phyloP scores from a whole-genome alignment of 1,140 invertebrate species.

The Pseudomyrmex concolor region DNA sequence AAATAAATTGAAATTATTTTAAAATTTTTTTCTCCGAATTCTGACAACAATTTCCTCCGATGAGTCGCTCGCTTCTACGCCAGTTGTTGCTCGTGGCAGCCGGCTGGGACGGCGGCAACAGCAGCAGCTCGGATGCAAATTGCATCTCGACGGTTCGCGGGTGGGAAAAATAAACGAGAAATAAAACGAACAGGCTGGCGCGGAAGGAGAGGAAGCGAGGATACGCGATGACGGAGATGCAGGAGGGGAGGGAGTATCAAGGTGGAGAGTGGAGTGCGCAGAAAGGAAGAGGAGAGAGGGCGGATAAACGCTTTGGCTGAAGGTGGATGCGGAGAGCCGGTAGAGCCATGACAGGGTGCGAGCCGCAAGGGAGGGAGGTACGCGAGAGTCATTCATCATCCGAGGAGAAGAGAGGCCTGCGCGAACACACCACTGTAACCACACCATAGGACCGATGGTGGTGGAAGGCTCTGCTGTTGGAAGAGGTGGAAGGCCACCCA shows the following conservation, averaged over 20 bases:
- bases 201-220: slow-evolving; percentile 17
- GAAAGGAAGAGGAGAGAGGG: slow-evolving; percentile 29
- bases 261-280: slow-evolving; percentile 18
- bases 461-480: slow-evolving; percentile 60
- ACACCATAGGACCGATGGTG: slow-evolving; percentile 26
- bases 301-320: slow-evolving; percentile 36
- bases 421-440: slow-evolving; percentile 45
- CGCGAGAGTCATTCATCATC: slow-evolving; percentile 76
- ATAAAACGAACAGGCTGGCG: slow-evolving; percentile 44
- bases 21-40: slow-evolving; percentile 27
- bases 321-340: slow-evolving; percentile 67
- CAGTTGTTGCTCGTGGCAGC: slow-evolving; percentile 59
- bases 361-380: slow-evolving; percentile 45
- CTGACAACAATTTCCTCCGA: slow-evolving; percentile 6
- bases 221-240: slow-evolving; percentile 46
- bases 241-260: slow-evolving; percentile 44
- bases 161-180: slow-evolving; percentile 49
- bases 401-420: slow-evolving; percentile 63
- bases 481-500: slow-evolving; percentile 77
- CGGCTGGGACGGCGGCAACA: slow-evolving; percentile 52
- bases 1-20: slow-evolving; percentile 12
- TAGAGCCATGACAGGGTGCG: slow-evolving; percentile 55
- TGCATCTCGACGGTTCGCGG: slow-evolving; percentile 59
- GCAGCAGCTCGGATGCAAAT: slow-evolving; percentile 70
- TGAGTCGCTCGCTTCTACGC: slow-evolving; percentile 32